Percentiles rank a stretch among this genome's conserved stretches.
Conservation (phyloP, 53 echinoderm and acorn worm genomes). For the Crossaster papposus region DNA sequence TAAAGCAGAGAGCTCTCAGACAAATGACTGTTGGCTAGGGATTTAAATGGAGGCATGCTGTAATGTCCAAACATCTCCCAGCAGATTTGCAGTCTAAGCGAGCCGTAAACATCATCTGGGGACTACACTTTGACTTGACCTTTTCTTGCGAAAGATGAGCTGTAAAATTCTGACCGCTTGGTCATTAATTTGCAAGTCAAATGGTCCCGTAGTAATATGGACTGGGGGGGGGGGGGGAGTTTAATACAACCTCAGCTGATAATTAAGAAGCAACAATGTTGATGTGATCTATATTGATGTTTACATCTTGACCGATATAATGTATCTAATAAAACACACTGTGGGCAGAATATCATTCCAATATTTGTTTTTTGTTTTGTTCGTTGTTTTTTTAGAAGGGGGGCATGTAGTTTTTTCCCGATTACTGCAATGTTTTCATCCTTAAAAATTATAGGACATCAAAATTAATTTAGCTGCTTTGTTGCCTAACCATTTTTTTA, state of each 20-base stretch:
- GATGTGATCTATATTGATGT: background rate
- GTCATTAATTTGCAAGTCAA: slow-evolving; percentile 23
- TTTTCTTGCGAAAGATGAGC: slow-evolving; percentile 5
- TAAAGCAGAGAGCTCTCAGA: slow-evolving; percentile 20
- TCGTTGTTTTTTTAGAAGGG: no score
- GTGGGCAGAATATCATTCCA: background rate
- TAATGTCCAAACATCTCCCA: slow-evolving; percentile 40
- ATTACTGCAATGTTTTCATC: no score
- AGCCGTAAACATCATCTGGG: slow-evolving; percentile 23
- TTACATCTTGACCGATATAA: background rate
- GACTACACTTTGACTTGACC: slow-evolving; percentile 5
- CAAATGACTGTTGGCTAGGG: slow-evolving; percentile 38
- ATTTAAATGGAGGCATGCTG: background rate
- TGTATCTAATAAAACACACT: background rate
- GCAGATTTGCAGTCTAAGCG: slow-evolving; percentile 23
- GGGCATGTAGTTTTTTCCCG: no score
- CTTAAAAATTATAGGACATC: no score
- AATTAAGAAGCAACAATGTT: slow-evolving; percentile 1
- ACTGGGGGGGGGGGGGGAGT: background rate
- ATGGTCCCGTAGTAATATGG: no score
- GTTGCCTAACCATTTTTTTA: no score
- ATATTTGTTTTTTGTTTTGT: background rate
- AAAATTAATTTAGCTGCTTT: no score
- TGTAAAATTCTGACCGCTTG: background rate
- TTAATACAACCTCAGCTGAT: background rate